phyloP scores from a whole-genome alignment of 2,888 invertebrate genomes.

The Polyploca ridens region DNA sequence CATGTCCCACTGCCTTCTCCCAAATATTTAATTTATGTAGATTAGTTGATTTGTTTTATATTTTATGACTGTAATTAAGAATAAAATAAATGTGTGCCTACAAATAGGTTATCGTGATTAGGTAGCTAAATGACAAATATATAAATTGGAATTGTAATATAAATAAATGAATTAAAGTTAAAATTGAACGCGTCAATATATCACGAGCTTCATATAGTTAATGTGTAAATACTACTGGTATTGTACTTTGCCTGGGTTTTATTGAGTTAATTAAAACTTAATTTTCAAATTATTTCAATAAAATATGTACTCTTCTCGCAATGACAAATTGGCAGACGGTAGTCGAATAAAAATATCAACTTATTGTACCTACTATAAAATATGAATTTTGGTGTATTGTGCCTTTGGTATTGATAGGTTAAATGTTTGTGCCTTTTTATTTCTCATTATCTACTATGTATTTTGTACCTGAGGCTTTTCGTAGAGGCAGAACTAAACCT shows the following conservation, averaged over 20 bases:
- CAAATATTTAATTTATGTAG: constrained; percentile 13
- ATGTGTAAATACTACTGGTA: constrained; percentile 23
- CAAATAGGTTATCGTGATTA: constrained; percentile 67
- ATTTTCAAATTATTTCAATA: constrained; percentile 24
- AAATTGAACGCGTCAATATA: constrained; percentile 58
- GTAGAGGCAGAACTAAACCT: constrained; percentile 36
- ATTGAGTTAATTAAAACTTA: no score
- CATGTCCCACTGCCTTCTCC: constrained; percentile 36
- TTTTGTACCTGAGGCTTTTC: constrained; percentile 73
- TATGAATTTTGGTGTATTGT: constrained; percentile 72
- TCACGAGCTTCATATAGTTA: constrained; percentile 69
- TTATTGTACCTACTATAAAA: constrained; percentile 24
- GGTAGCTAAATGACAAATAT: constrained; percentile 56
- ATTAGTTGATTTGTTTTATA: constrained; percentile 13
- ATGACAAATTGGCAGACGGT: constrained; percentile 16
- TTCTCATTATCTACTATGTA: constrained; percentile 60
- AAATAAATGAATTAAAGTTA: constrained; percentile 47
- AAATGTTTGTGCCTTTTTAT: constrained; percentile 80
- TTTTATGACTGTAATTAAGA: constrained; percentile 29
- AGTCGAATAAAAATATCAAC: constrained; percentile 23
- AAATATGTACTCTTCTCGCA: constrained; percentile 28
- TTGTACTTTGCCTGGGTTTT: neutral
- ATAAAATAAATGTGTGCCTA: constrained; percentile 76
- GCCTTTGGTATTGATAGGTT: constrained; percentile 76
- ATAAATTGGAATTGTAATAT: constrained; percentile 56